Evolutionary conservation across 1,140 invertebrate genomes (phyloP), one percentile per base, ranked within the genome.

Genomic region (Drosophila ogumai): DNA sequence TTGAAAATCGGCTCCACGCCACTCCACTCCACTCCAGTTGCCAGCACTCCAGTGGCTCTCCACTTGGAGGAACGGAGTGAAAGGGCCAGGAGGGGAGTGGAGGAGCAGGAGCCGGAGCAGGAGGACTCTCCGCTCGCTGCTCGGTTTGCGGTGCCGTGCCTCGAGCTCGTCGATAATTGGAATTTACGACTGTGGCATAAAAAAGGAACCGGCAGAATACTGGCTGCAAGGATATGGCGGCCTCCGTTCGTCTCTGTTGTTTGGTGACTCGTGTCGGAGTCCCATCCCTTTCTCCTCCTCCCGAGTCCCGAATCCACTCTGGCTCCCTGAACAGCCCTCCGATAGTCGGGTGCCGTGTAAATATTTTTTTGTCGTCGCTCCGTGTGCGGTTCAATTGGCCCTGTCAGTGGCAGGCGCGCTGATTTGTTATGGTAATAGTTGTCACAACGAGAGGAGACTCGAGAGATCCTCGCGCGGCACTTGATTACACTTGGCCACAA

Each of bases 381-480:
- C 46, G 68, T 52, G 63, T 79, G 71, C 66, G 77, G 72, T 90
- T 87, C 84, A 87, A 87, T 87, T 87, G 84, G 84, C 72, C 68
- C 84, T 87, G 84, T 87, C 84, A 84, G 56, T 77, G 84, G 52
- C 84, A 87, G 84, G 72, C 85, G 74, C 67, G 80, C 81, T 87
- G 85, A 87, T 87, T 87, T 87, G 84, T 87, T 87, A 87, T 87
- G 84, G 84, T 87, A 87, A 87, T 87, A 87, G 84, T 87, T 87
- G 84, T 87, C 84, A 87, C 80, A 87, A 80, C 73, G 85, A 76
- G 61, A 74, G 67, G 54, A 84, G 84, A 77, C 82, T 81, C 85
- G 68, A 87, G 84, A 87, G 85, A 88, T 87, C 82, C 82, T 88
- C 78, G 75, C 34, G 57, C 79, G 82, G 65, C 77, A 90, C 84